Evolutionary conservation across 2,797 vertebrate genomes (phyloP).

Genomic region (Rhynchotus rufescens): DNA sequence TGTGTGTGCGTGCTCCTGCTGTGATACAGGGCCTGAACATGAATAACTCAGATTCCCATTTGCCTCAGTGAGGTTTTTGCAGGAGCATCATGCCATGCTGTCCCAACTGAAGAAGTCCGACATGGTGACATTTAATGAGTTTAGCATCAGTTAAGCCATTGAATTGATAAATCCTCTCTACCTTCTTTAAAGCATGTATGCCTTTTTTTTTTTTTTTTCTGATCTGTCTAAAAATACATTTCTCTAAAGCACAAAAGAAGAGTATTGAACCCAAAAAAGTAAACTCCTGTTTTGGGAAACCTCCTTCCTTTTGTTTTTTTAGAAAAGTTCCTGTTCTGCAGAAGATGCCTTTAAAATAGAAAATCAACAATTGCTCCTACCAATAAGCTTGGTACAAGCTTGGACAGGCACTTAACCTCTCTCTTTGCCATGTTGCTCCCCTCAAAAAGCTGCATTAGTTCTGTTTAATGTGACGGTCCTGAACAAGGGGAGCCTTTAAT

Average conservation of each 20-base stretch:
- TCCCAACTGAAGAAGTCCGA: not conserved
- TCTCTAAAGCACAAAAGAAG: not conserved
- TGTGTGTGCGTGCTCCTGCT: not conserved
- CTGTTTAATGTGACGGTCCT: not conserved
- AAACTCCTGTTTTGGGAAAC: not conserved
- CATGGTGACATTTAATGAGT: not conserved
- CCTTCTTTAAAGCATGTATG: not conserved
- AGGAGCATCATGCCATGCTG: not conserved
- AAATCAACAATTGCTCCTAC: not conserved
- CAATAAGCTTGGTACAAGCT: not conserved
- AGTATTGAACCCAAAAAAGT: not conserved
- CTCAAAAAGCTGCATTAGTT: not conserved
- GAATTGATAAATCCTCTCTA: not conserved
- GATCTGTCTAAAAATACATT: not conserved
- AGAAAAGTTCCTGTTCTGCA: not conserved
- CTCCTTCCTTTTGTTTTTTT: not conserved
- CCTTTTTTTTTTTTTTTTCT: not conserved
- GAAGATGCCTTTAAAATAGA: not conserved
- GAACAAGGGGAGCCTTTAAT: not conserved
- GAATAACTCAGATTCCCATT: not conserved
- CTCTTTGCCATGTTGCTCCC: not conserved
- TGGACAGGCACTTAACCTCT: not conserved
- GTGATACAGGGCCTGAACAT: not conserved
- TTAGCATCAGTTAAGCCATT: not conserved
- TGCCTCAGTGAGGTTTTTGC: not conserved